Evolutionary conservation across 2,797 vertebrate species (phyloP).

Genomic region (Gobio occitaniae): DNA sequence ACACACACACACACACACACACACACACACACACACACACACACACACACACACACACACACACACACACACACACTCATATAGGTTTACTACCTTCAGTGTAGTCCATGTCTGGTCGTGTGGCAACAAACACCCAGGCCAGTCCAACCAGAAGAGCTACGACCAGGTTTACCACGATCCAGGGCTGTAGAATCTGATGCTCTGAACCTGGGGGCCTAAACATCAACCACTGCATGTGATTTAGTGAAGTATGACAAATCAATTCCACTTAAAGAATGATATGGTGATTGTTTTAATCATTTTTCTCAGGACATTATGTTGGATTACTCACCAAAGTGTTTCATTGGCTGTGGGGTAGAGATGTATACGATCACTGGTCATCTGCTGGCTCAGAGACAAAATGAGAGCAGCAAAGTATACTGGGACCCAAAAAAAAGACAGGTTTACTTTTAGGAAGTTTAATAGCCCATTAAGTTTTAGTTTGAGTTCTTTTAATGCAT

Average conservation of each 20-base stretch:
- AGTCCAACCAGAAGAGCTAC: constrained; percentile 88
- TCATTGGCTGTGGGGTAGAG: constrained; percentile 88
- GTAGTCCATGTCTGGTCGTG: constrained; percentile 88
- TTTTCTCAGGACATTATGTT: neutral
- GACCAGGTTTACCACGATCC: constrained; percentile 86
- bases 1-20: constrained; percentile 4
- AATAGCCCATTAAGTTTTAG: neutral
- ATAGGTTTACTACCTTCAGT: constrained; percentile 84
- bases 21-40: constrained; percentile 15
- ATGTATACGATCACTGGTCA: constrained; percentile 93
- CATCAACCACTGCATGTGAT: neutral
- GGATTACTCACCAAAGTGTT: constrained; percentile 83
- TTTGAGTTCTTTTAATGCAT: neutral
- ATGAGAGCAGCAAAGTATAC: constrained; percentile 93
- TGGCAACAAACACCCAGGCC: constrained; percentile 91
- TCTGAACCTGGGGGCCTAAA: constrained; percentile 75
- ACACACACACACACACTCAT: constrained; percentile 10
- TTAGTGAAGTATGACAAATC: neutral
- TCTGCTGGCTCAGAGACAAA: constrained; percentile 93
- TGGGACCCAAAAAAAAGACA: constrained; percentile 63
- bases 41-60: constrained; percentile 10
- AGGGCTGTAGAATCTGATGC: constrained; percentile 82
- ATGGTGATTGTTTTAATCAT: neutral
- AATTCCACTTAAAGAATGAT: neutral
- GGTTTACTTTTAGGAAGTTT: neutral